Percentiles rank a stretch among this genome's conserved stretches.
Conservation (phyloP, 2,888 invertebrate species). For the Drosophila diplacantha region DNA sequence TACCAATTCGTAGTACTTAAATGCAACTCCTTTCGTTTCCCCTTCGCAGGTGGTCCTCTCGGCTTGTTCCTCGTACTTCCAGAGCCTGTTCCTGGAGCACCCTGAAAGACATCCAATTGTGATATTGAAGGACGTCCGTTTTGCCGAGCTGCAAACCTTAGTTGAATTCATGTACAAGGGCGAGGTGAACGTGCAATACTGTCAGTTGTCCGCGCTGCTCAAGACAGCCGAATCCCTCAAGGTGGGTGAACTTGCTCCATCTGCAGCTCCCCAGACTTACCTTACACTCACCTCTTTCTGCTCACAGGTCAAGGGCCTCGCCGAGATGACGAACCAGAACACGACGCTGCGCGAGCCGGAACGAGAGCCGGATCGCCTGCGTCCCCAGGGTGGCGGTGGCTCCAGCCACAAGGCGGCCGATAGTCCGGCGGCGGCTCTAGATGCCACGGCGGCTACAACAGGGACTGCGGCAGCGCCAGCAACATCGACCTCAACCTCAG, state of each 20-base stretch:
- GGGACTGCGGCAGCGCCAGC: slow-evolving; percentile 40
- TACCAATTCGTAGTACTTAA: neutral
- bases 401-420: slow-evolving; percentile 59
- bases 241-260: slow-evolving; percentile 76
- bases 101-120: slow-evolving; percentile 95
- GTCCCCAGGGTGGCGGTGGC: slow-evolving; percentile 73
- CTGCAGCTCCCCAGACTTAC: too few relatives aligned
- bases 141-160: slow-evolving; percentile 92
- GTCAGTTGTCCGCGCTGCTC: slow-evolving; percentile 92
- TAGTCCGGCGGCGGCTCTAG: slow-evolving; percentile 72
- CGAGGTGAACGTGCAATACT: slow-evolving; percentile 96
- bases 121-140: slow-evolving; percentile 95
- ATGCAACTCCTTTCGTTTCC: neutral
- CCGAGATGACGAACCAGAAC: slow-evolving; percentile 93
- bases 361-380: slow-evolving; percentile 79
- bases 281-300: slow-evolving; percentile 11
- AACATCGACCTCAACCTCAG: slow-evolving; percentile 66
- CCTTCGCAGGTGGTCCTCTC: slow-evolving; percentile 88
- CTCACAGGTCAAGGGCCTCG: slow-evolving; percentile 87
- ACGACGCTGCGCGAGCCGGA: slow-evolving; percentile 79
- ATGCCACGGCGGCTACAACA: slow-evolving; percentile 62
- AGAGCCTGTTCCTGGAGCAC: slow-evolving; percentile 94
- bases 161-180: slow-evolving; percentile 98
- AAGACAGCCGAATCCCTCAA: slow-evolving; percentile 95
- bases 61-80: slow-evolving; percentile 97